Evolutionary conservation across 2,113 vertebrate species (phyloP).

Genomic region (Pterocles orientalis): DNA sequence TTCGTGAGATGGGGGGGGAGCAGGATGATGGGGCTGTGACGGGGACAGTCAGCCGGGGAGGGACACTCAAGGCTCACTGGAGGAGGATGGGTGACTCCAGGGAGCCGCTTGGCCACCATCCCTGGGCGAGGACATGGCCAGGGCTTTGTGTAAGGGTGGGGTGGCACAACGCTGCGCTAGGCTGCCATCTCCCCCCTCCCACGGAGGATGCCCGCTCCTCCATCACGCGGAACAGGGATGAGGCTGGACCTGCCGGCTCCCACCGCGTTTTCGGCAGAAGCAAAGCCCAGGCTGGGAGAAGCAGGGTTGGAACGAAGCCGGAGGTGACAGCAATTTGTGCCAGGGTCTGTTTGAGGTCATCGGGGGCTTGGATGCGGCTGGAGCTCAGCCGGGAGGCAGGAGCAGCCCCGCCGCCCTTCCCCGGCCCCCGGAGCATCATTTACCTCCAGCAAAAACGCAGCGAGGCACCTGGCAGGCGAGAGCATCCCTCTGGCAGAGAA

Average conservation of each 20-base stretch:
- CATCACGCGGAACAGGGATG: not conserved
- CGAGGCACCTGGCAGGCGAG: slow-evolving; percentile 22
- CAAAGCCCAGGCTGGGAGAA: not conserved
- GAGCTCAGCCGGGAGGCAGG: not conserved
- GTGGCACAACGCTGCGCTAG: not conserved
- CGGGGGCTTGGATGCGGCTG: not conserved
- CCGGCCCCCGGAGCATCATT: not conserved
- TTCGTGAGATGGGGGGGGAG: accelerated
- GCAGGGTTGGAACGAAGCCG: not conserved
- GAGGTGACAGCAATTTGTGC: not conserved
- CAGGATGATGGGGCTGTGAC: not conserved
- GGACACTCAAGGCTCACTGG: not conserved
- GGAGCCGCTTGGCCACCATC: accelerated
- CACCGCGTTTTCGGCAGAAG: not conserved
- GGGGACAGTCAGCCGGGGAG: not conserved
- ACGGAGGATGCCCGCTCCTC: not conserved
- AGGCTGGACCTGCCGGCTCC: not conserved
- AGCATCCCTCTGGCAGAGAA: not conserved
- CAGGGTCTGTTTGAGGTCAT: not conserved
- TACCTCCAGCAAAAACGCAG: not conserved
- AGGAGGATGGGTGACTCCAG: not conserved
- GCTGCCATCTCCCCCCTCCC: not conserved
- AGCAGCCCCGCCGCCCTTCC: not conserved
- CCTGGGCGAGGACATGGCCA: accelerated
- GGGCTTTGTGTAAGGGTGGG: not conserved